Evolutionary conservation across 2,888 invertebrate genomes (phyloP).

Genomic region (Caenorhabditis sp.): DNA sequence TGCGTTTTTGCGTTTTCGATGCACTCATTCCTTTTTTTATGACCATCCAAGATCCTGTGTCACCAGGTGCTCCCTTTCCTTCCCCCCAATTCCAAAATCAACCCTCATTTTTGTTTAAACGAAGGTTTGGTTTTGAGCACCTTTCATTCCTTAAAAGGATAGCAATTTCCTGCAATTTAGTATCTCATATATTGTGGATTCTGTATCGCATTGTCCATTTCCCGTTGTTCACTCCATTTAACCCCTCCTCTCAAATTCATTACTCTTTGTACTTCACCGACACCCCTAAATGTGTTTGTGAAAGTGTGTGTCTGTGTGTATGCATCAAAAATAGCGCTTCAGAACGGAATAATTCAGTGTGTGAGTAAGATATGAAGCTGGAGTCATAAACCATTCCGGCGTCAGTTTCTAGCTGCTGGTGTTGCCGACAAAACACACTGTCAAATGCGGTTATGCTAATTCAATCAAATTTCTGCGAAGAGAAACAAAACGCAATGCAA

Average conservation of each 20-base stretch:
- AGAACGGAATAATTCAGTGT: slow-evolving; percentile 51
- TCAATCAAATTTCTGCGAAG: slow-evolving; percentile 50
- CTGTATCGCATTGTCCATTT: not conserved
- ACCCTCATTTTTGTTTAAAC: not conserved
- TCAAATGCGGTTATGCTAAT: slow-evolving; percentile 61
- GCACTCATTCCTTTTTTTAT: slow-evolving; percentile 30
- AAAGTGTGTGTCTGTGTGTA: too few species aligned
- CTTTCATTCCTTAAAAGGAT: slow-evolving; percentile 10
- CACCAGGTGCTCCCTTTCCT: slow-evolving; percentile 34
- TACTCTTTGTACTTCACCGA: slow-evolving; percentile 56
- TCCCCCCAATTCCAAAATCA: not conserved
- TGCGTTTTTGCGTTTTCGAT: slow-evolving; percentile 36
- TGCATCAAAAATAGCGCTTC: slow-evolving; percentile 12
- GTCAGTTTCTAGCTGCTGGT: slow-evolving; percentile 39
- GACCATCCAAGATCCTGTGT: slow-evolving; percentile 12
- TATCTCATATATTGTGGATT: not conserved
- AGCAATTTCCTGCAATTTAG: slow-evolving; percentile 64
- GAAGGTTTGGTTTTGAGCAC: not conserved
- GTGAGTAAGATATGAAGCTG: slow-evolving; percentile 20
- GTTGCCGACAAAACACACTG: slow-evolving; percentile 46
- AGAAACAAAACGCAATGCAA: slow-evolving; percentile 23
- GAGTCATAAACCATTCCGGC: slow-evolving; percentile 48
- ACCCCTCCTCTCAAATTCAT: slow-evolving; percentile 58
- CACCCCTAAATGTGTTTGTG: not conserved
- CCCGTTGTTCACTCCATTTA: slow-evolving; percentile 51